A percentile compares a stretch with the other conserved stretches of the same genome.
Evolutionary conservation across 2,888 invertebrate genomes (phyloP).

Genomic region (Halictus quadricinctus): DNA sequence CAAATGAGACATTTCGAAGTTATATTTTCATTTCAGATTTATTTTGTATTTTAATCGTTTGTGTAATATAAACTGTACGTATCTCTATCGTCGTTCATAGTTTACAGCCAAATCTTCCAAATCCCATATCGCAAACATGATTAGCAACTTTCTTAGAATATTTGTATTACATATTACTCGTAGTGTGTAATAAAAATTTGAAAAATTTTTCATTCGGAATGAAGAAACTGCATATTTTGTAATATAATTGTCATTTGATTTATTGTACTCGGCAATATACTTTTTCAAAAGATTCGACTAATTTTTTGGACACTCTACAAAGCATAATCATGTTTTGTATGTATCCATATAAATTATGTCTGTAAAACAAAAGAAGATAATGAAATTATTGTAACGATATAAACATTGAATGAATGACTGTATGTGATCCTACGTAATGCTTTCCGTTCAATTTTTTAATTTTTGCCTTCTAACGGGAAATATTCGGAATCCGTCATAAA

Average conservation of each 20-base stretch:
- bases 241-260: too few species aligned
- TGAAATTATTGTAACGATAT: too few species aligned
- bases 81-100: too few species aligned
- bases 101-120: neutral
- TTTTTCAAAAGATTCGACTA: too few species aligned
- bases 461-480: neutral
- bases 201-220: neutral
- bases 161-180: neutral
- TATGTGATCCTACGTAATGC: too few species aligned
- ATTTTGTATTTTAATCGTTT: neutral
- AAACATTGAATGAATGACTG: too few species aligned
- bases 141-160: neutral
- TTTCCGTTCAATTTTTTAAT: neutral
- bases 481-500: neutral
- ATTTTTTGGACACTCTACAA: too few species aligned
- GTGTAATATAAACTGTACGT: neutral
- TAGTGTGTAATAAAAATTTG: neutral
- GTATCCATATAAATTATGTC: neutral
- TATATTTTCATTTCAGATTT: neutral
- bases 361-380: neutral
- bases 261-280: too few species aligned
- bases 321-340: too few species aligned
- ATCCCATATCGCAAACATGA: neutral
- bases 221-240: too few species aligned
- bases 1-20: too few species aligned